Evolutionary conservation across 2,888 invertebrate species (phyloP).

Genomic region (Nephrotoma flavescens): DNA sequence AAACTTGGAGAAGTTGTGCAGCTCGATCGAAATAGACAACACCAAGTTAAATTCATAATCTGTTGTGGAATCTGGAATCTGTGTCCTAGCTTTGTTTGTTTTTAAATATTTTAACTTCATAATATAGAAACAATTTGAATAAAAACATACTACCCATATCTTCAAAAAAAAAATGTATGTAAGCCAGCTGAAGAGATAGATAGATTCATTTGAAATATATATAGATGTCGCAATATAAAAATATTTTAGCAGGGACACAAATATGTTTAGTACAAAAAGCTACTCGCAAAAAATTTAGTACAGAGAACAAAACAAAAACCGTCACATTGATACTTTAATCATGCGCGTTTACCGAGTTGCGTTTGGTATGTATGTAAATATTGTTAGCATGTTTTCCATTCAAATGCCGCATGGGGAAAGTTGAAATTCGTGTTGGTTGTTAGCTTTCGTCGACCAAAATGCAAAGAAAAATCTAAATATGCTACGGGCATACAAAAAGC

Average conservation of each 20-base stretch:
- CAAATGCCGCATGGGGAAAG: neutral
- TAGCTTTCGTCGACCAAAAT: too few relatives aligned
- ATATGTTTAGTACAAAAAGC: neutral
- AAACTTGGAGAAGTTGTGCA: too few relatives aligned
- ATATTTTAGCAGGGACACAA: neutral
- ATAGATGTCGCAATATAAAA: neutral
- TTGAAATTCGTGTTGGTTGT: neutral
- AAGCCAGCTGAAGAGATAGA: too few relatives aligned
- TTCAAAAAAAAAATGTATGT: too few relatives aligned
- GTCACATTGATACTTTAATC: neutral
- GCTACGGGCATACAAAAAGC: neutral
- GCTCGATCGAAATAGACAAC: too few relatives aligned
- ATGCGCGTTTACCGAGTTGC: neutral
- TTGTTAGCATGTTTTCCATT: neutral
- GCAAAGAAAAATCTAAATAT: neutral
- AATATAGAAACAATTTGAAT: too few relatives aligned
- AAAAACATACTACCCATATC: too few relatives aligned
- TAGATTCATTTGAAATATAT: neutral
- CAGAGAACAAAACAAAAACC: neutral
- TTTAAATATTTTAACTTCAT: too few relatives aligned
- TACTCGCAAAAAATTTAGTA: neutral
- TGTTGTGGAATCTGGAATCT: too few relatives aligned
- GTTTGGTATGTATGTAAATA: neutral
- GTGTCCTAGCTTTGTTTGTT: too few relatives aligned
- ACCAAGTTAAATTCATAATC: too few relatives aligned